Evolutionary conservation across 2,113 vertebrate species (phyloP), one percentile per base, ranked within the genome.

Genomic region (Chaetorhynchus papuensis): DNA sequence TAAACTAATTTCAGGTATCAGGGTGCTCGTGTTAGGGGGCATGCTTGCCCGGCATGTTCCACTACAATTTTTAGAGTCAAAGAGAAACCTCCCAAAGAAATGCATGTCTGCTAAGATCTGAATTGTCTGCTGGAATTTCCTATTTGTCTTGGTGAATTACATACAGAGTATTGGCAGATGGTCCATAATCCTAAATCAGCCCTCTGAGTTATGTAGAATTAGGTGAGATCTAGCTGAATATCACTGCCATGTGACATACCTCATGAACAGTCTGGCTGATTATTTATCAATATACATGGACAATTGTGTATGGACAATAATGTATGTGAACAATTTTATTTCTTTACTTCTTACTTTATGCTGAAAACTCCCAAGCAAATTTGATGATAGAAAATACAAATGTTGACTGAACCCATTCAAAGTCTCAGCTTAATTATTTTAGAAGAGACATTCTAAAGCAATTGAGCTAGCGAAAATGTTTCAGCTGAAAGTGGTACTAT

Each of bases 21-120:
- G 5, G 3, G 27, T 74, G 24, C 28, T 11, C 0, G 2, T 37
- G 4, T 17, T n/a, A 75, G n/a, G 10, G 6, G 8, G 13, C 41
- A 70, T 1, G 2, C 24, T 13, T 59, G 20, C 23, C 22, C 56
- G 22, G 10, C 15, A 30, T 20, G 45, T 44, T 50, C 42, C 4
- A 4, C 19, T 52, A 37, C 5, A 52, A 35, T 13, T 85, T 21
- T 45, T 7, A 42, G 47, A 56, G 21, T 44, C 37, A 84, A 71
- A 83, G 28, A 28, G 12, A 70, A 68, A 63, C 5, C 4, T 82
- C 28, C 5, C 37, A 50, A 79, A 74, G 52, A 63, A 92, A 94
- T 56, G 53, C 24, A 31, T 5, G 15, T 37, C 42, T 42, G 11
- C 27, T 70, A 54, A 84, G 18, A 70, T 30, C 23, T 47, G 23